Evolutionary conservation across 2,113 vertebrate species (phyloP).

Genomic region (Psephotus haematonotus): DNA sequence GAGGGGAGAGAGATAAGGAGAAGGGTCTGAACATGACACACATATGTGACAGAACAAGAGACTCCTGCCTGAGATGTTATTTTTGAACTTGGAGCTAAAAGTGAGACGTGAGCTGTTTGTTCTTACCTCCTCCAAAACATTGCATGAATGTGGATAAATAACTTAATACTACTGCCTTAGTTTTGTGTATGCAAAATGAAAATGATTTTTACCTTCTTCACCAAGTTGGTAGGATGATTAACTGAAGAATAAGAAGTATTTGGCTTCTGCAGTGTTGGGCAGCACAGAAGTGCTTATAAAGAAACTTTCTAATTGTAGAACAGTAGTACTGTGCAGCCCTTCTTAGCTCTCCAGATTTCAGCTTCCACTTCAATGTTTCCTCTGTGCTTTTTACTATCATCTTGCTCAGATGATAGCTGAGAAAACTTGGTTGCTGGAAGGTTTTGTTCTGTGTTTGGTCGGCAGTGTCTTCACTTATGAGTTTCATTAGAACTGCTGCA

Average conservation of each 20-base stretch:
- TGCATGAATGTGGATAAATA: not conserved
- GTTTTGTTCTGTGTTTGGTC: not conserved
- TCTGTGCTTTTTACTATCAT: not conserved
- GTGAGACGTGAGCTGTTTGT: not conserved
- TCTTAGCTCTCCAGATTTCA: not conserved
- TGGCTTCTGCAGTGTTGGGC: not conserved
- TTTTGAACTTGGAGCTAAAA: not conserved
- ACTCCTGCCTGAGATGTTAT: not conserved
- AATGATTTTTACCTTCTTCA: not conserved
- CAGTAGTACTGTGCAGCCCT: not conserved
- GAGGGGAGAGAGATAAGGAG: not conserved
- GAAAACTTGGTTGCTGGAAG: not conserved
- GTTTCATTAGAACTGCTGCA: not conserved
- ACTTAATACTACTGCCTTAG: not conserved
- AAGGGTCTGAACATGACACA: not conserved
- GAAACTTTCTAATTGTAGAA: not conserved
- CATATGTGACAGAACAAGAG: not conserved
- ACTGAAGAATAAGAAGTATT: not conserved
- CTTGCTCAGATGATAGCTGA: not conserved
- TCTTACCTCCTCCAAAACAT: not conserved
- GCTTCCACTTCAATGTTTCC: not conserved
- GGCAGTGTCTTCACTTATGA: not conserved
- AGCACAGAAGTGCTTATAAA: not conserved
- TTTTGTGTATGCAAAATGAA: not conserved
- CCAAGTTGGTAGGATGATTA: not conserved